Evolutionary conservation across 2,797 vertebrate genomes (phyloP).

Genomic region (Denticeps clupeoides): DNA sequence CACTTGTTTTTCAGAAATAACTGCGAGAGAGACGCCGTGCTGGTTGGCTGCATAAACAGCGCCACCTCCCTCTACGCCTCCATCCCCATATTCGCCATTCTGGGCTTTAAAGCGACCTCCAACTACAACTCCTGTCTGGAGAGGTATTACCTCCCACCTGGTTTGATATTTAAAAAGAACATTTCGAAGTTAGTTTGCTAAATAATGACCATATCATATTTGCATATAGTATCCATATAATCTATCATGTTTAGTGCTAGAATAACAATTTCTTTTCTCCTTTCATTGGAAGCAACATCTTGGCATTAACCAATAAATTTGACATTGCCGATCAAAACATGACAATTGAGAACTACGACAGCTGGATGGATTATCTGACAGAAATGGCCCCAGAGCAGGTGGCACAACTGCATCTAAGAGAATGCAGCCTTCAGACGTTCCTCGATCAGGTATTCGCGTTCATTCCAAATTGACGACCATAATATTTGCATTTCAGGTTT

Average conservation of each 20-base stretch:
- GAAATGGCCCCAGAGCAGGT: conserved; percentile 39
- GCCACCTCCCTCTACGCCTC: conserved; percentile 79
- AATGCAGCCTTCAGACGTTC: conserved; percentile 65
- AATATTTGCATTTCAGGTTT: too few relatives aligned
- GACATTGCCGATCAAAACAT: conserved; percentile 66
- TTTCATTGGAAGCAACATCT: conserved; percentile 66
- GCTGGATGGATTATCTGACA: conserved; percentile 51
- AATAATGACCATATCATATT: background rate
- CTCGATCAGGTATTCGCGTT: conserved; percentile 65
- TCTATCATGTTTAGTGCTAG: too few relatives aligned
- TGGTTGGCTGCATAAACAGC: conserved; percentile 76
- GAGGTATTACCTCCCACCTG: too few relatives aligned
- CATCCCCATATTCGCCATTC: conserved; percentile 74
- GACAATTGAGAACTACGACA: conserved; percentile 52
- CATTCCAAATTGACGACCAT: too few relatives aligned
- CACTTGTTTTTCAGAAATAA: conserved; percentile 62
- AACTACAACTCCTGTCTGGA: conserved; percentile 56
- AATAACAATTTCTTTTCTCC: background rate
- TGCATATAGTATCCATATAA: too few relatives aligned
- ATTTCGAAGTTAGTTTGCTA: too few relatives aligned
- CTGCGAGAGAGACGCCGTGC: conserved; percentile 74
- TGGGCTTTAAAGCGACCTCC: conserved; percentile 81
- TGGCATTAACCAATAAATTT: conserved; percentile 66
- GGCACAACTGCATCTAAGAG: conserved; percentile 43
- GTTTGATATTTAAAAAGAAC: too few relatives aligned